Evolutionary conservation across 2,797 vertebrate genomes (phyloP).

Genomic region (Oryzias dopingdopingensis): DNA sequence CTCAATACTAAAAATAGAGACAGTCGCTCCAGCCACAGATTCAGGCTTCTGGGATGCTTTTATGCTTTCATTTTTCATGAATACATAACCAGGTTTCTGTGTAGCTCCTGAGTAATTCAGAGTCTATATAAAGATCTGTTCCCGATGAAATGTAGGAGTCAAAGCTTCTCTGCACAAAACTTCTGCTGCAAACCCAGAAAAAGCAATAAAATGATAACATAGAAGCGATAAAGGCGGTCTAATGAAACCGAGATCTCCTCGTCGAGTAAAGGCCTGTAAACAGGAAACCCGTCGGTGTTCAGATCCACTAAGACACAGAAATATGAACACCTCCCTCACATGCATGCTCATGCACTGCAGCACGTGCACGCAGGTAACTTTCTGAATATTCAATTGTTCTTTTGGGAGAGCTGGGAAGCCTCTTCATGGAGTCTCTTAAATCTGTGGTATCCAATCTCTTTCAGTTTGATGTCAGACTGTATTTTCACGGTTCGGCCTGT

Average conservation of each 20-base stretch:
- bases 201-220: constrained; percentile 8
- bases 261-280: constrained; percentile 63
- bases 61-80: constrained; percentile 68
- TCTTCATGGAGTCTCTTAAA: constrained; percentile 21
- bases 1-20: constrained; percentile 70
- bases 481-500: too few species aligned
- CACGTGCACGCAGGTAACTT: constrained; percentile 21
- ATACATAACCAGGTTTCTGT: constrained; percentile 55
- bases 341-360: neutral
- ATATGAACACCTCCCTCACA: constrained; percentile 1
- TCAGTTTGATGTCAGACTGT: too few species aligned
- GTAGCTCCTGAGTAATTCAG: constrained; percentile 34
- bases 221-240: constrained; percentile 15
- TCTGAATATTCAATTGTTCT: constrained; percentile 25
- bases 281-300: constrained; percentile 71
- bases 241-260: constrained; percentile 2
- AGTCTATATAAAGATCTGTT: constrained; percentile 31
- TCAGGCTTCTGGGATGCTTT: constrained; percentile 58
- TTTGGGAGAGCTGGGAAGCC: constrained; percentile 9
- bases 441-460: constrained; percentile 10
- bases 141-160: neutral
- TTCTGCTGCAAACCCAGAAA: constrained; percentile 18
- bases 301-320: constrained; percentile 32
- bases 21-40: constrained; percentile 68
- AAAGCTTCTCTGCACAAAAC: constrained; percentile 1